Percentiles rank a stretch among this genome's conserved stretches.
Evolutionary conservation across 1,140 invertebrate genomes (phyloP).

Genomic region (Monomorium pharaonis): DNA sequence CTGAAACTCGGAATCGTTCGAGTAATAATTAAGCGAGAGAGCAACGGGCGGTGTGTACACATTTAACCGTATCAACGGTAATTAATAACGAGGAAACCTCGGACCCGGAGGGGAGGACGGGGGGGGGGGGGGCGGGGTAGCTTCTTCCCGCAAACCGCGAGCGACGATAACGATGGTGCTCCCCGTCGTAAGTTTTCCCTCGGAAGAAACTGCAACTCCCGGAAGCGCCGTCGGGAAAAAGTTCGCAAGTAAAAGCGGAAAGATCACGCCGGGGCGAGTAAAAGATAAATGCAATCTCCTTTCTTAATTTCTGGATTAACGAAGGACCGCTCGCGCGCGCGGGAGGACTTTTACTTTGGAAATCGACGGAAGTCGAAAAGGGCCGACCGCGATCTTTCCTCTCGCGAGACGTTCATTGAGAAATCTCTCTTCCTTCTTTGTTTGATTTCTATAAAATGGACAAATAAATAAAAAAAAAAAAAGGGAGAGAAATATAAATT

Average conservation of each 20-base stretch:
- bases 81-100: constrained; percentile 31
- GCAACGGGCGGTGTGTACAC: not conserved
- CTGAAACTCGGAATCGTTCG: not conserved
- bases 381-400: not conserved
- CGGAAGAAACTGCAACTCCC: not conserved
- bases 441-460: constrained; percentile 15
- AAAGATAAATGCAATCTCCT: constrained; percentile 37
- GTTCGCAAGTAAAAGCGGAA: constrained; percentile 29
- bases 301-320: constrained; percentile 44
- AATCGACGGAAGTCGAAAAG: constrained; percentile 24
- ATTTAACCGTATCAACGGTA: constrained; percentile 33
- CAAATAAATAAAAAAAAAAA: not conserved
- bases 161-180: constrained; percentile 19
- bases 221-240: not conserved
- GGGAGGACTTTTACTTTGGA: not conserved
- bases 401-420: not conserved
- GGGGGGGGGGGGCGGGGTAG: no score
- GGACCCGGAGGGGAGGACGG: no score
- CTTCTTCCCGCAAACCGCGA: constrained; percentile 23
- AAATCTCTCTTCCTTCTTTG: not conserved
- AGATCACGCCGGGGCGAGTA: constrained; percentile 13
- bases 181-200: constrained; percentile 21
- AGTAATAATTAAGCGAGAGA: constrained; percentile 25
- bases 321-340: not conserved
- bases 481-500: not conserved